Evolutionary conservation across 1,140 invertebrate species (phyloP), one percentile per base, ranked within the genome.

Genomic region (Bilobella aurantiaca): DNA sequence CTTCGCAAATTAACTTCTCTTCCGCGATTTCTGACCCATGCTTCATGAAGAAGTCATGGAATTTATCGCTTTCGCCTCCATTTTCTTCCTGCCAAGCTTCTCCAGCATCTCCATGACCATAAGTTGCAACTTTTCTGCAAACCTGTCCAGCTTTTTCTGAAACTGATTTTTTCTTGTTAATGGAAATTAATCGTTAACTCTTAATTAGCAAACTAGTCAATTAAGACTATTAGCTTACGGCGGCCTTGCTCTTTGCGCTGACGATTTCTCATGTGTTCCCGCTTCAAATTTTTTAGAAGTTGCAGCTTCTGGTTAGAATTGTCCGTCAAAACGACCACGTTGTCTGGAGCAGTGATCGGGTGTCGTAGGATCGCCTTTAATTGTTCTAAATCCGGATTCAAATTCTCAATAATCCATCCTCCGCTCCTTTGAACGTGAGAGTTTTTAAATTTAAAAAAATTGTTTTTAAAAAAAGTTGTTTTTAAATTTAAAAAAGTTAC

Each of bases 351-450:
- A 1, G 67, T 57, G 3, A 60, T 56, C 3, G 64, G 66, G 18
- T 63, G 64, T 8, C 69, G 28, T 2, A 71, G 57, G n/a, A 68
- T 53, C 23, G 60, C 25, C 1, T 66, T 63, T 66, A 66, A 68
- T 57, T 68, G 68, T 0, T 68, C 66, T 32, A 68, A 64, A 23
- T 71, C 69, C 18, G 47, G 25, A 8, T 47, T 34, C 25, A 71
- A 59, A 66, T 71, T 68, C 8, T 71, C 69, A 28, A 71, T 57
- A 0, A 71, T 63, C 69, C 69, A 71, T 56, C 69, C 69, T 1
- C 69, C 69, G 32, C 28, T 63, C 61, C 61, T 63, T 23, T 25
- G 12, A 27, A 28, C 3, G 49, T 46, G 12, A 3, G 5, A 23
- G 49, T 16, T 16, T 61, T 37, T 21, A 37, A 61, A 37, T 14